Conservation (phyloP, 2,888 invertebrate genomes). For the Marronus borbonicus region DNA sequence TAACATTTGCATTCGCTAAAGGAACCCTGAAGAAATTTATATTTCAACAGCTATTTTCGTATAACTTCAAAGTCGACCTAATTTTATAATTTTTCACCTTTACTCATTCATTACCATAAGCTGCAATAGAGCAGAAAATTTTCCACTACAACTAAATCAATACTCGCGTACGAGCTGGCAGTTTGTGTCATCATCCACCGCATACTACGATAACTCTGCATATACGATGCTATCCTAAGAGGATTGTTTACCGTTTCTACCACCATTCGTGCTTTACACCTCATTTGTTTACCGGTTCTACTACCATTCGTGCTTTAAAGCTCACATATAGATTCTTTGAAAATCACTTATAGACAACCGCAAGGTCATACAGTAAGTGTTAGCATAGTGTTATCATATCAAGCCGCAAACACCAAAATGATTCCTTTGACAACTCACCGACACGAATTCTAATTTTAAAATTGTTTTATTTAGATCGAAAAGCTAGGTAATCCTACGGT, state of each 20-base stretch:
- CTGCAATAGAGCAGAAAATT: slow-evolving; percentile 19
- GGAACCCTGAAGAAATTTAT: too few relatives aligned
- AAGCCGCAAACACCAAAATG: too few relatives aligned
- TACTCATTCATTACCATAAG: neutral
- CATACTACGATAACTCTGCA: neutral
- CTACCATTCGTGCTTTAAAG: too few relatives aligned
- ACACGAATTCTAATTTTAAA: neutral
- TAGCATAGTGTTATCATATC: neutral
- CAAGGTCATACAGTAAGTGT: neutral
- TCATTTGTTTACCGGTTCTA: neutral
- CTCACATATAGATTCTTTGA: neutral
- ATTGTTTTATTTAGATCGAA: slow-evolving; percentile 75
- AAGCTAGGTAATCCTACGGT: slow-evolving; percentile 90
- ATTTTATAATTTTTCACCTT: neutral
- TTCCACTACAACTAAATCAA: slow-evolving; percentile 30
- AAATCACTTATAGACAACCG: neutral
- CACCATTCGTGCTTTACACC: neutral
- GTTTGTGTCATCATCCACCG: slow-evolving; percentile 4
- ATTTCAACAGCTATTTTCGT: neutral
- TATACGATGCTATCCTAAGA: neutral
- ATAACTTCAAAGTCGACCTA: slow-evolving; percentile 16
- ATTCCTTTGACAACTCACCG: neutral
- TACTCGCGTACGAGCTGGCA: too few relatives aligned
- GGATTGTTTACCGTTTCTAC: neutral
- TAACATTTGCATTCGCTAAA: too few relatives aligned